A percentile compares a stretch with the other conserved stretches of the same genome.
Evolutionary conservation across 2,888 invertebrate genomes (phyloP).

Genomic region (Pachycephus smyrnensis): DNA sequence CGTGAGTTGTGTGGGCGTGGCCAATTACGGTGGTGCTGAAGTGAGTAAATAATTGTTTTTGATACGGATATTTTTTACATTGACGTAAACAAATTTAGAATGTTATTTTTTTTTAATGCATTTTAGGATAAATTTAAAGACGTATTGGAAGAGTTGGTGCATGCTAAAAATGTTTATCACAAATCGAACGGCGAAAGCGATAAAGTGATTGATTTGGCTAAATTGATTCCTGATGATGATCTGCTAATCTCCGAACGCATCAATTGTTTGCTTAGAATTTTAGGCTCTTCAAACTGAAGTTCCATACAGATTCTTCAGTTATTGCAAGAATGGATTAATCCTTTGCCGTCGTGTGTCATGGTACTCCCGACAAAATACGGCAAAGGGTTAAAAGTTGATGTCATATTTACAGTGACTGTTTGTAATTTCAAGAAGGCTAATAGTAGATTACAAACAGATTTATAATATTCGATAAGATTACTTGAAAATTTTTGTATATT

Average conservation of each 20-base stretch:
- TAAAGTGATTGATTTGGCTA: slow-evolving; percentile 37
- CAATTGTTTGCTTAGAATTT: slow-evolving; percentile 38
- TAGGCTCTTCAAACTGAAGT: slow-evolving; percentile 23
- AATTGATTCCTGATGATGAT: slow-evolving; percentile 34
- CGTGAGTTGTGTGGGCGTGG: slow-evolving; percentile 48
- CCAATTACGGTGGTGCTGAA: slow-evolving; percentile 50
- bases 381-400: too few relatives aligned
- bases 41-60: slow-evolving; percentile 32
- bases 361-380: too few relatives aligned
- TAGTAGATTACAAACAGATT: not conserved
- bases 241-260: slow-evolving; percentile 44
- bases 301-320: not conserved
- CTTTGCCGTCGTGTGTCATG: too few relatives aligned
- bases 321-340: not conserved
- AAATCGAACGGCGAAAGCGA: slow-evolving; percentile 24
- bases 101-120: slow-evolving; percentile 13
- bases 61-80: slow-evolving; percentile 11
- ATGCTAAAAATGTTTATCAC: slow-evolving; percentile 43
- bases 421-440: too few relatives aligned
- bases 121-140: slow-evolving; percentile 46
- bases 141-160: slow-evolving; percentile 42
- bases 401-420: too few relatives aligned
- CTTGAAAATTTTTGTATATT: not conserved
- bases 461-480: not conserved
- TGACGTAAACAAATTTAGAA: slow-evolving; percentile 7